Base-by-base conservation (phyloP, 2,888 invertebrate species). In the Xestia xanthographa region DNA sequence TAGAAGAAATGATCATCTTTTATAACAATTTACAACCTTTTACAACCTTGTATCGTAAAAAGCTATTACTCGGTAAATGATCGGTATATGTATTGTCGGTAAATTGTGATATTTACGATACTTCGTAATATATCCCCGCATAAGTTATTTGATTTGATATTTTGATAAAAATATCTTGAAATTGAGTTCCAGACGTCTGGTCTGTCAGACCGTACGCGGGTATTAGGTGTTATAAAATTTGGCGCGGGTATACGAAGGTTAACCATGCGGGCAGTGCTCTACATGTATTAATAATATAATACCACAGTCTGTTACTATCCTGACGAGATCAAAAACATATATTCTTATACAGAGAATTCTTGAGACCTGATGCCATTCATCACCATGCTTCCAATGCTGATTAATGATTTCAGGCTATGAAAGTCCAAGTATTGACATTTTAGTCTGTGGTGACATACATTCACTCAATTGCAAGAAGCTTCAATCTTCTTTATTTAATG, bases 231-330 rank as follows among this genome's bases (percentile, higher is more conserved):
- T 14, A 14, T 26, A 53, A n/a, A 53, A n/a, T n/a, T n/a, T 53
- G 53, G 14, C 12, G 26, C 6, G 26, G 5, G 26, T 56, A 26
- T 14, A 6, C 6, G 17, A 56, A 8, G 56, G 56, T 56, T 56
- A 66, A 66, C 22, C 29, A 29, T 14, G 48, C 17, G 34, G 34
- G 48, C 9, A 5, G 22, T 50, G n/a, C 22, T 62, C 63, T 41
- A 34, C 72, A 26, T 72, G 62, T 56, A n/a, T 56, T 48, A 48
- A 22, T 62, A 63, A 65, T 70, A 12, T 11, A 34, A n/a, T 48
- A 29, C 9, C 5, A 41, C 12, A 17, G 20, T n/a, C 38, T 63
- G 38, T 62, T 41, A 45, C 22, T 56, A 20, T 48, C 22, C 45
- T 41, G 6, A 22, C 12, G 34, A 38, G 17, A 12, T n/a, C 34